Evolutionary conservation across 1,140 invertebrate species (phyloP).

Genomic region (Polypedilum vanderplanki): DNA sequence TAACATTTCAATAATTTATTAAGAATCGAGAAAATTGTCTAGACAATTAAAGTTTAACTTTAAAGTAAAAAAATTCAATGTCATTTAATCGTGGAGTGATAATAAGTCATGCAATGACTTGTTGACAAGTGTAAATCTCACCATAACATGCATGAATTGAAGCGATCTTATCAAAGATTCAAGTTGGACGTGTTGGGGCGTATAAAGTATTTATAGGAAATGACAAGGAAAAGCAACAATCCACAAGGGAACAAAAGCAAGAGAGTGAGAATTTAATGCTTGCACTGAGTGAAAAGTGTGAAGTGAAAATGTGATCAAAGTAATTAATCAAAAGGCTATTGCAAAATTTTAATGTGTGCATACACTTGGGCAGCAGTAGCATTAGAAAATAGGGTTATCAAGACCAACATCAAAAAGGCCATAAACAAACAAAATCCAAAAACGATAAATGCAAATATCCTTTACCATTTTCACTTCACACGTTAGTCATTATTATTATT

Average conservation of each 20-base stretch:
- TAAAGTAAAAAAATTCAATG: too few species aligned
- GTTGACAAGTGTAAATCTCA: background rate
- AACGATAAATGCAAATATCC: slow-evolving; percentile 8
- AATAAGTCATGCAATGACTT: background rate
- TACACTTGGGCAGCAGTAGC: background rate
- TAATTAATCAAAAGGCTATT: background rate
- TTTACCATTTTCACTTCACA: background rate
- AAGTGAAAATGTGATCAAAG: background rate
- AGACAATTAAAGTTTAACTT: too few species aligned
- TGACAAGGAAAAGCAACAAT: background rate
- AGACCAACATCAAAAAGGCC: slow-evolving; percentile 3
- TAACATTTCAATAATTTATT: too few species aligned
- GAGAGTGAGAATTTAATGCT: background rate
- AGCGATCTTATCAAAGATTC: background rate
- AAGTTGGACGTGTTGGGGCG: background rate
- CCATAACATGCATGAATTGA: background rate
- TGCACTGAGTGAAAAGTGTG: background rate
- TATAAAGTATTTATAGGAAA: background rate
- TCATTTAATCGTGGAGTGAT: background rate
- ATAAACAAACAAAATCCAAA: slow-evolving; percentile 10
- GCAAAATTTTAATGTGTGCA: background rate
- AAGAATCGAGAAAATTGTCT: too few species aligned
- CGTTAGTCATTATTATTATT: slow-evolving; percentile 9
- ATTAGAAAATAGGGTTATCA: background rate
- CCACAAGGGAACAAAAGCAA: background rate